Percentiles rank a stretch among this genome's conserved stretches.
Conservation (phyloP, 2,113 vertebrate genomes). For the Ia io region DNA sequence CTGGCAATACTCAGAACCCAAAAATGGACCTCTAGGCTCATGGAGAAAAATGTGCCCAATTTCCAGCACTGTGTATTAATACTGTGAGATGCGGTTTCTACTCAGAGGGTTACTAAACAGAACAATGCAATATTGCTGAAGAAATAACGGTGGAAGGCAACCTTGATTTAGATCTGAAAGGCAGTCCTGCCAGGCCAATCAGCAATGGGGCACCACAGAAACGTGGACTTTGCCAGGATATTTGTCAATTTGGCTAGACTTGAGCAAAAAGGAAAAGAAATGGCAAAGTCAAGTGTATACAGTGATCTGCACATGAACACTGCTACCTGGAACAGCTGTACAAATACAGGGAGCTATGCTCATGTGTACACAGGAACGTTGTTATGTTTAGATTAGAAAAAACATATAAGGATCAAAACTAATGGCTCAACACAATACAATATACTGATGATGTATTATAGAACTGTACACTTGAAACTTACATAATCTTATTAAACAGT, state of each 20-base stretch:
- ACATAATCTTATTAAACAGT: neutral
- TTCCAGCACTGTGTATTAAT: neutral
- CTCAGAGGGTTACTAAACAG: neutral
- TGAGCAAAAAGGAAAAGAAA: neutral
- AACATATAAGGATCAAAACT: constrained; percentile 4
- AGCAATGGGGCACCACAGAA: neutral
- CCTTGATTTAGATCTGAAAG: neutral
- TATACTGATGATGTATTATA: neutral
- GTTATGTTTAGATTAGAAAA: neutral
- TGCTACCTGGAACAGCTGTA: neutral
- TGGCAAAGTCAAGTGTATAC: neutral
- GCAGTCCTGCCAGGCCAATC: neutral
- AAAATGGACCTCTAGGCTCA: neutral
- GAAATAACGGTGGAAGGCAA: neutral
- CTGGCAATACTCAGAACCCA: neutral
- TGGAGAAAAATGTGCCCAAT: neutral
- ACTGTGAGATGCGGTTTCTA: neutral
- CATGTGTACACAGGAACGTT: neutral
- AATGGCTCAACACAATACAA: neutral
- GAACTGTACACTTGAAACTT: neutral
- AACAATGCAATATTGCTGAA: neutral
- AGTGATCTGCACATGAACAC: neutral
- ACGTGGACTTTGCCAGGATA: neutral
- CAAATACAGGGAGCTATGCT: neutral
- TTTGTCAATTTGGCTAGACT: neutral